Evolutionary conservation across 2,888 invertebrate species (phyloP), one percentile per base, ranked within the genome.

Genomic region (Tinea pellionella): DNA sequence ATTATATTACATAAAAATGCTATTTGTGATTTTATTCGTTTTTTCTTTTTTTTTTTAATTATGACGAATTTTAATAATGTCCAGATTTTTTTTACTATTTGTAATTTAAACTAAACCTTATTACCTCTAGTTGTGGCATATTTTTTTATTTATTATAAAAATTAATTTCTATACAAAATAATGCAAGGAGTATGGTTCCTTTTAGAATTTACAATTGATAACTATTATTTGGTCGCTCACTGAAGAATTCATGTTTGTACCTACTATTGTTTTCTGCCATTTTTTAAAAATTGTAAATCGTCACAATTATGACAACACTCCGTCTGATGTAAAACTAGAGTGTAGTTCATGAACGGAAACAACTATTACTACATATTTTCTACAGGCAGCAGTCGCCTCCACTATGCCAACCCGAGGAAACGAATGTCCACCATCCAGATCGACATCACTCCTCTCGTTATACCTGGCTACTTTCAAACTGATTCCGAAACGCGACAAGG

Each of bases 151-250:
- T 71, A 69, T 69, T 68, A 24, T 73, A 74, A 70, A 72, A 72
- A 68, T 69, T 62, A 67, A 67, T 43, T 61, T 86, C 83, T 84
- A 61, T 83, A 86, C 77, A 79, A 63, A 66, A 66, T 73, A 75
- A 78, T 88, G 88, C 88, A 88, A 88, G 88, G 88, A 88, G 81
- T 88, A 73, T 68, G 88, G 88, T 88, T 88, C 88, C 88, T 78
- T 76, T 56, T 73, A 63, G 66, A 82, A 79, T 84, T 67, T 86
- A 86, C 82, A 85, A 12, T 37, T 37, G 37, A 37, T 66, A 37
- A 6, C 37, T 37, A 37, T 24, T 24, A 2, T 3, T 6, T 2
- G 24, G 6, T 24, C 6, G 6, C 24, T 24, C 6, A 6, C 24
- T 24, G 24, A 51, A n/a, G 24, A 24, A 24, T 24, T 24, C 6